Evolutionary conservation across 1,140 invertebrate genomes (phyloP).

Genomic region (Lethocerus indicus): DNA sequence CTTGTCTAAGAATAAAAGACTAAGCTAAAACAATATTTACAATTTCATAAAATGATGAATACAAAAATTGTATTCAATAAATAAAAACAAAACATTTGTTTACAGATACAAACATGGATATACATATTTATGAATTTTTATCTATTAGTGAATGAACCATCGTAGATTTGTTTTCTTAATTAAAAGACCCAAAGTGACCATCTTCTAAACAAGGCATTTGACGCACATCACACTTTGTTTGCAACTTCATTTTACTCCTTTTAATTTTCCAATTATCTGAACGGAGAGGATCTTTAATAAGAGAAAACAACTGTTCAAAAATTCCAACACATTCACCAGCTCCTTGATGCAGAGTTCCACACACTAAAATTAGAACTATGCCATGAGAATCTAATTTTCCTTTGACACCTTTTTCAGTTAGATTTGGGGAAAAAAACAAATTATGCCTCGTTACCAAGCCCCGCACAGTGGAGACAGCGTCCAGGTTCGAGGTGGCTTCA

Average conservation of each 20-base stretch:
- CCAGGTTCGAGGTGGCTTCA: slow-evolving; percentile 17
- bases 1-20: too few species aligned
- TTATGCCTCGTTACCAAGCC: slow-evolving; percentile 25
- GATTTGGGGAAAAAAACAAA: slow-evolving; percentile 40
- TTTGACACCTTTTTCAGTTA: slow-evolving; percentile 29
- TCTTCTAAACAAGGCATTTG: background rate
- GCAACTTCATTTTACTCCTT: slow-evolving; percentile 16
- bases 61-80: too few species aligned
- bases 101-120: background rate
- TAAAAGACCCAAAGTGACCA: background rate
- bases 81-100: background rate
- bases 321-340: slow-evolving; percentile 30
- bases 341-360: slow-evolving; percentile 38
- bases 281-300: slow-evolving; percentile 35
- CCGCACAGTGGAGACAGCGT: slow-evolving; percentile 25
- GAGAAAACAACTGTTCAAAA: slow-evolving; percentile 43
- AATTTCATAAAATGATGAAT: too few species aligned
- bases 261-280: slow-evolving; percentile 46
- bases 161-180: background rate
- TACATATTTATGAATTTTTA: background rate
- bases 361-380: slow-evolving; percentile 35
- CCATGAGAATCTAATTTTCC: slow-evolving; percentile 38
- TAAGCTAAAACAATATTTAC: too few species aligned
- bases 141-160: background rate
- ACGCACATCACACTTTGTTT: background rate